These are phyloP conservation scores for Andrena cerasifolii DNA, from an alignment of 1,140 invertebrate species.

Conservation along the genomic window DNA sequence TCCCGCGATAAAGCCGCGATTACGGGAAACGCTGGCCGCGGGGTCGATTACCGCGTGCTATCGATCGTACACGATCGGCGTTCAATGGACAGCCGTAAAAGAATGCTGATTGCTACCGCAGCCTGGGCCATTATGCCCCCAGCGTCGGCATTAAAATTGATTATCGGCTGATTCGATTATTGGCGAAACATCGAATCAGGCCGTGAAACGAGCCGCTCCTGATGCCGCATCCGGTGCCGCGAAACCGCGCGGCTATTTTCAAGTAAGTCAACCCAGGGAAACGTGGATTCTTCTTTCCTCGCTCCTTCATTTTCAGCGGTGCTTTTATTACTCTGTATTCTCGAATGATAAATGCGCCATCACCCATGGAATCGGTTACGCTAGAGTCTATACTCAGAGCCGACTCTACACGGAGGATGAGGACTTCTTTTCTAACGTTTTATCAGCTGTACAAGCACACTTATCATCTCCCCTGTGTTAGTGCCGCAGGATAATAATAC, in stretches of 20 bases:
- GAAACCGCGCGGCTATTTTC: not conserved
- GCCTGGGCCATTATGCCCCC: not conserved
- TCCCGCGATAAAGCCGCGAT: slow-evolving; percentile 5
- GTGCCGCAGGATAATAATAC: too few species aligned
- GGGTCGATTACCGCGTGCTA: not conserved
- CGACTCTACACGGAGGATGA: too few species aligned
- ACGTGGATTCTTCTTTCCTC: too few species aligned
- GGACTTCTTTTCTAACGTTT: too few species aligned
- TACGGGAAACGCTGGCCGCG: not conserved
- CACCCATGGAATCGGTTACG: too few species aligned
- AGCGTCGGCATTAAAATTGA: slow-evolving; percentile 1
- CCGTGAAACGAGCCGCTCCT: not conserved
- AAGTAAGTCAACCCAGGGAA: too few species aligned
- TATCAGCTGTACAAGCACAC: too few species aligned
- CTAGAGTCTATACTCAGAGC: too few species aligned
- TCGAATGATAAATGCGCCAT: too few species aligned
- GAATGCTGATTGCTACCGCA: not conserved
- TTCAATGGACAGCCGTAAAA: not conserved
- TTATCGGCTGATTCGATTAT: slow-evolving; percentile 22
- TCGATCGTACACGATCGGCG: not conserved
- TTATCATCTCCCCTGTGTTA: too few species aligned
- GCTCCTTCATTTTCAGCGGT: too few species aligned
- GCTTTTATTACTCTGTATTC: not conserved
- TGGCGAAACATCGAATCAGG: slow-evolving; percentile 1
- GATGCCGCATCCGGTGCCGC: not conserved